Conservation (phyloP, 2,113 vertebrate genomes). For the Archocentrus centrarchus region DNA sequence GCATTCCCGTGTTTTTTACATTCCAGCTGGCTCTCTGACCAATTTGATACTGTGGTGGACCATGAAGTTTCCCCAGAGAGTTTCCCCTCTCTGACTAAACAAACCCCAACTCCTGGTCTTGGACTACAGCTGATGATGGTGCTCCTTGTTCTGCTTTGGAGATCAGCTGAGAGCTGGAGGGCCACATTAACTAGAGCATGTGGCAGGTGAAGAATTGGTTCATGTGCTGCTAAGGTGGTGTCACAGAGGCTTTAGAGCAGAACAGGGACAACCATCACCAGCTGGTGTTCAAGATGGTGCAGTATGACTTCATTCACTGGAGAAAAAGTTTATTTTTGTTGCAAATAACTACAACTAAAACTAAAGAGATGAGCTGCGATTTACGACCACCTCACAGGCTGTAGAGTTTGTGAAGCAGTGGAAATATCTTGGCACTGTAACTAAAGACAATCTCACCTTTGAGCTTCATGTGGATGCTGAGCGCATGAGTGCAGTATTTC, state of each 20-base stretch:
- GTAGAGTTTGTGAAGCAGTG: background rate
- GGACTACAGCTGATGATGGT: background rate
- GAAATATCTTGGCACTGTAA: background rate
- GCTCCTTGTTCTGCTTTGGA: background rate
- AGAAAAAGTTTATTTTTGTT: background rate
- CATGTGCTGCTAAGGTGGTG: background rate
- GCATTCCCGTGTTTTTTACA: too few relatives aligned
- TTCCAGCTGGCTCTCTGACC: too few relatives aligned
- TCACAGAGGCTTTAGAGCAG: background rate
- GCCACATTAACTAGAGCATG: background rate
- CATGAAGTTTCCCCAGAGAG: background rate
- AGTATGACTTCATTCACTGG: background rate
- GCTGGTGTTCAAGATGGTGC: fast-evolving
- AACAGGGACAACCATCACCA: background rate
- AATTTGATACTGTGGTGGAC: fast-evolving
- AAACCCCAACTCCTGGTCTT: background rate
- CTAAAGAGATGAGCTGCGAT: background rate
- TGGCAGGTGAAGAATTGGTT: background rate
- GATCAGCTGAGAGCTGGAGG: background rate
- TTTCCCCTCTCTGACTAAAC: background rate
- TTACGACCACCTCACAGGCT: background rate
- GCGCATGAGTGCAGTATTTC: background rate
- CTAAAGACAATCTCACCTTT: background rate
- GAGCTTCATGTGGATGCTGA: background rate
- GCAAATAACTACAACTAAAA: background rate